Percentiles rank a stretch among this genome's conserved stretches.
Evolutionary conservation across 2,797 vertebrate genomes (phyloP).

Genomic region (Sebastes vulpes): DNA sequence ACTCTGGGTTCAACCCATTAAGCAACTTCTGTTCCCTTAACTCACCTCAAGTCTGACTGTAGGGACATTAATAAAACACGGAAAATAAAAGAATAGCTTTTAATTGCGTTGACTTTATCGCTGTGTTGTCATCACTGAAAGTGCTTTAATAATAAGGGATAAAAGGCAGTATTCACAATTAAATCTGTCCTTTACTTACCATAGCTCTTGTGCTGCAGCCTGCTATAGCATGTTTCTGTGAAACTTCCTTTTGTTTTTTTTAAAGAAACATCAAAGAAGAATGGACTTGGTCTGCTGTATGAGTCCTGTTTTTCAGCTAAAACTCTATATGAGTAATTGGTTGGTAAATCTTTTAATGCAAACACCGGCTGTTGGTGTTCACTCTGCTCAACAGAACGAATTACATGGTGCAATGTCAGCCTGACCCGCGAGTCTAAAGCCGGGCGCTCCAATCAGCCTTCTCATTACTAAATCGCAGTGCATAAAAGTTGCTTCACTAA

Average conservation of each 20-base stretch:
- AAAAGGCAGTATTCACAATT: conserved; percentile 5
- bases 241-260: background rate
- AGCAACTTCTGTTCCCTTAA: background rate
- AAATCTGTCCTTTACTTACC: background rate
- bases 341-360: conserved; percentile 26
- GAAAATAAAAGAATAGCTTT: conserved; percentile 12
- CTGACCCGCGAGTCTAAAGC: conserved; percentile 35
- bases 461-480: conserved; percentile 14
- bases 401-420: conserved; percentile 12
- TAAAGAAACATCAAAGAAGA: background rate
- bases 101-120: conserved; percentile 23
- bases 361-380: background rate
- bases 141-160: conserved; percentile 10
- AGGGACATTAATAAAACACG: conserved; percentile 21
- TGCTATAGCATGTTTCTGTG: background rate
- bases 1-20: conserved; percentile 29
- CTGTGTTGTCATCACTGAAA: background rate
- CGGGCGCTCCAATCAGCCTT: conserved; percentile 6
- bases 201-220: background rate
- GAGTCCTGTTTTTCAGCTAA: background rate
- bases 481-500: conserved; percentile 22
- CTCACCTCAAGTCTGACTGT: conserved; percentile 8
- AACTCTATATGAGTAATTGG: conserved; percentile 14
- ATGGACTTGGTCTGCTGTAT: background rate
- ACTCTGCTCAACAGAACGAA: conserved; percentile 8